Evolutionary conservation across 2,888 invertebrate genomes (phyloP).

Genomic region (Andrena praecox): DNA sequence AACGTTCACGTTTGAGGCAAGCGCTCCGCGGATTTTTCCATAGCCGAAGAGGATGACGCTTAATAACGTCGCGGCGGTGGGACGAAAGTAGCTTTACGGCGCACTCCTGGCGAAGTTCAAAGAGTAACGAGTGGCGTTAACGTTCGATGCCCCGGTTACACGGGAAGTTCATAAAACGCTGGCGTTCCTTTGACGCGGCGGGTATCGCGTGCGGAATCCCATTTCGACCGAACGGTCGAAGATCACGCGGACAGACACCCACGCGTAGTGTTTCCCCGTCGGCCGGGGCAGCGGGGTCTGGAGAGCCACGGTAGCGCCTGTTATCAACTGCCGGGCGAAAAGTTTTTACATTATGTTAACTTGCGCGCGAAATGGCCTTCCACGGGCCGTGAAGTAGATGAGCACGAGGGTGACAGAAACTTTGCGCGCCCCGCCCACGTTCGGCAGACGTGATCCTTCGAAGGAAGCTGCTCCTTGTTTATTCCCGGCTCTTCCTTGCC

Average conservation of each 20-base stretch:
- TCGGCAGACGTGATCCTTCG: constrained; percentile 25
- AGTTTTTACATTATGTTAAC: constrained; percentile 74
- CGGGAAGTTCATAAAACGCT: constrained; percentile 34
- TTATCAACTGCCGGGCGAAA: constrained; percentile 61
- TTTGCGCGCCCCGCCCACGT: constrained; percentile 38
- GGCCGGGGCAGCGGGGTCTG: not conserved
- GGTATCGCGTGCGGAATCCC: constrained; percentile 54
- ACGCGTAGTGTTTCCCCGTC: constrained; percentile 23
- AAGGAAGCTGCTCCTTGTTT: constrained; percentile 39
- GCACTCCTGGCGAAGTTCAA: constrained; percentile 53
- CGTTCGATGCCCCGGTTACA: constrained; percentile 36
- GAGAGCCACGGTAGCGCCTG: constrained; percentile 21
- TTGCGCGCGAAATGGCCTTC: constrained; percentile 67
- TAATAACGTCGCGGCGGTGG: constrained; percentile 29
- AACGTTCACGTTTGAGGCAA: not conserved
- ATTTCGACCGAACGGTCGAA: constrained; percentile 56
- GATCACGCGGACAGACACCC: constrained; percentile 22
- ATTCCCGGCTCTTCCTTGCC: not conserved
- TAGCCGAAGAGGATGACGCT: not conserved
- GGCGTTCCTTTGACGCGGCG: constrained; percentile 38
- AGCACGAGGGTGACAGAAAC: constrained; percentile 43
- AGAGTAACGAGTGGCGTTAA: constrained; percentile 62
- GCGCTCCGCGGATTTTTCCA: constrained; percentile 11
- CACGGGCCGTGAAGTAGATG: constrained; percentile 40
- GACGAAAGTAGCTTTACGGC: constrained; percentile 47